A percentile compares a stretch with the other conserved stretches of the same genome.
phyloP scores from a whole-genome alignment of 2,113 vertebrate genomes.

The Girardinichthys multiradiatus region DNA sequence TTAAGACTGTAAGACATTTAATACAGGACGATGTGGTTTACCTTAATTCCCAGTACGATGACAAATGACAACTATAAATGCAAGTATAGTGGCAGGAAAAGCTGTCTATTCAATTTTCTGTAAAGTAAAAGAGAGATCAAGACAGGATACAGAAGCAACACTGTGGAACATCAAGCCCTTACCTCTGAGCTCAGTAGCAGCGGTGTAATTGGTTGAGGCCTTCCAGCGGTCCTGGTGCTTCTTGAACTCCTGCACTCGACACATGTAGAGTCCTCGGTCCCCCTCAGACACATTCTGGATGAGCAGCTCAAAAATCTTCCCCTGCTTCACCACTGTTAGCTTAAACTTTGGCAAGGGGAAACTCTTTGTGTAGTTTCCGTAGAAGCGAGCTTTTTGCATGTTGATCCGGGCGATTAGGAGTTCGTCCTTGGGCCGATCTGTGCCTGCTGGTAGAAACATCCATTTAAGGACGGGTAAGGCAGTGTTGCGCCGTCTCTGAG shows the following conservation, averaged over 20 bases:
- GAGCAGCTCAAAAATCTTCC: slow-evolving; percentile 84
- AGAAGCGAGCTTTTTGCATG: slow-evolving; percentile 89
- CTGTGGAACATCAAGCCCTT: slow-evolving; percentile 16
- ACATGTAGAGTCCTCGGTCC: slow-evolving; percentile 90
- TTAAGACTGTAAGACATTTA: background rate
- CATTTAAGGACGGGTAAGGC: slow-evolving; percentile 90
- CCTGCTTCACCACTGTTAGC: slow-evolving; percentile 84
- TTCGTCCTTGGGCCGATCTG: slow-evolving; percentile 76
- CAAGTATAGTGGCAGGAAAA: no score
- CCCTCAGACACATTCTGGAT: slow-evolving; percentile 82
- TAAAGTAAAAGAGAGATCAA: no score
- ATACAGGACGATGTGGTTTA: background rate
- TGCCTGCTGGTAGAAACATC: slow-evolving; percentile 80
- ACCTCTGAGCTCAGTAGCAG: slow-evolving; percentile 83
- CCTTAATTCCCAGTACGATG: background rate
- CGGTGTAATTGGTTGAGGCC: slow-evolving; percentile 88
- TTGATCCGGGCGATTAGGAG: slow-evolving; percentile 91
- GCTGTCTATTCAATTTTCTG: no score
- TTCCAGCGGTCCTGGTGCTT: slow-evolving; percentile 90
- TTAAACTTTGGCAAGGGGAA: slow-evolving; percentile 85
- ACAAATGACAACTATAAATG: no score
- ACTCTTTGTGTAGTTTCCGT: slow-evolving; percentile 90
- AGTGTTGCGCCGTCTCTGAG: slow-evolving; percentile 83
- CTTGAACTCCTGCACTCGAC: slow-evolving; percentile 93
- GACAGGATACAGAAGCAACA: no score